Evolutionary conservation across 2,797 vertebrate genomes (phyloP), one percentile per base, ranked within the genome.

Genomic region (Naso thynnoides): DNA sequence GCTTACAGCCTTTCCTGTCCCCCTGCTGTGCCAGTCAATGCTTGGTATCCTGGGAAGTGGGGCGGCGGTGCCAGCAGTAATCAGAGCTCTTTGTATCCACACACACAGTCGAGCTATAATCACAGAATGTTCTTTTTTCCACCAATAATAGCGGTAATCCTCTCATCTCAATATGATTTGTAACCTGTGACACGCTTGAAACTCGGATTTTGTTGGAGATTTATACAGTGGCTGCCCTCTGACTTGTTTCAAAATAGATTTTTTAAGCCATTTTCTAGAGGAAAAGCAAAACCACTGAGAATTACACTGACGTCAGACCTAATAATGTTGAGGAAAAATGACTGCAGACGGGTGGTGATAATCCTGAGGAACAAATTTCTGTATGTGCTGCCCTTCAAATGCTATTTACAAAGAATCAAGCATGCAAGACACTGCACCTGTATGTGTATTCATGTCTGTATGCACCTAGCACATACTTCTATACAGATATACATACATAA

Each of bases 41-140:
- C 81, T 62, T 44, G 56, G 78, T 77, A 79, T 86, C 75, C 80
- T 77, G 86, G 79, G 79, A 85, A 88, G 79, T 70, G 77, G 67
- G 62, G 81, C 67, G 21, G 63, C 75, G 49, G 79, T 72, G 83
- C 81, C 88, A 89, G 83, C 68, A 66, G 83, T 83, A 90, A 93
- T 91, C 90, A 91, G 78, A 76, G 78, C 80, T 84, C 85, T 84
- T 93, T 93, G 86, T 90, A 74, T 82, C 63, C 76, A 70, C 80
- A 85, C 80, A 86, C 77, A 74, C 67, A 68, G 78, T 61, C 11
- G 15, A 21, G 73, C 64, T 79, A 38, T 63, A 86, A 91, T 86
- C 86, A 86, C 56, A 8, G 56, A 84, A 72, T 41, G 68, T 58
- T 89, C 54, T 58, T 76, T 75, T 69, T 66, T 33, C 54, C 63